Evolutionary conservation across 1,140 invertebrate genomes (phyloP).

Genomic region (Caerostris darwini): DNA sequence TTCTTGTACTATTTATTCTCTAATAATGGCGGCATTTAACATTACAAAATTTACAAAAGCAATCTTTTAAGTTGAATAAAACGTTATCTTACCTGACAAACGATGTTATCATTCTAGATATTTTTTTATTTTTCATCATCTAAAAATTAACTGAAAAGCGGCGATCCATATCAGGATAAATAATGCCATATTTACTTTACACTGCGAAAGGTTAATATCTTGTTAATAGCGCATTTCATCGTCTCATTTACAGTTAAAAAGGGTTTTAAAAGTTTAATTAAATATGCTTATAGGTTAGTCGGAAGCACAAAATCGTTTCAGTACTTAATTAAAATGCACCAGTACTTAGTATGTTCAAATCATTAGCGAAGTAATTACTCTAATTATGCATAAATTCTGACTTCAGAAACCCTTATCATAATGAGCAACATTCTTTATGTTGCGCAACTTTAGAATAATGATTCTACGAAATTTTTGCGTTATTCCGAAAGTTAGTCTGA

Average conservation of each 20-base stretch:
- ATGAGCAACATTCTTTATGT: not conserved
- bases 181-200: too few relatives aligned
- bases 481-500: not conserved
- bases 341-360: not conserved
- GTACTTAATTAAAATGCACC: not conserved
- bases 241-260: not conserved
- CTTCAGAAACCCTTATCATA: not conserved
- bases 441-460: not conserved
- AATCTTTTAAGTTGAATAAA: too few relatives aligned
- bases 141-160: too few relatives aligned
- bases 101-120: too few relatives aligned
- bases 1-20: too few relatives aligned
- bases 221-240: not conserved
- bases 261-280: slow-evolving; percentile 1
- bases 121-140: too few relatives aligned
- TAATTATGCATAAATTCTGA: not conserved
- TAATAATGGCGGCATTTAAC: too few relatives aligned
- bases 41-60: too few relatives aligned
- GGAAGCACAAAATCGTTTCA: not conserved
- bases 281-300: not conserved
- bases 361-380: not conserved
- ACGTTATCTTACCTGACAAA: too few relatives aligned
- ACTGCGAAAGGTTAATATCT: not conserved
- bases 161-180: too few relatives aligned
- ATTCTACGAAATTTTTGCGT: not conserved